Base-by-base conservation (phyloP, 1,140 invertebrate genomes). In the Palaemon carinicauda region DNA sequence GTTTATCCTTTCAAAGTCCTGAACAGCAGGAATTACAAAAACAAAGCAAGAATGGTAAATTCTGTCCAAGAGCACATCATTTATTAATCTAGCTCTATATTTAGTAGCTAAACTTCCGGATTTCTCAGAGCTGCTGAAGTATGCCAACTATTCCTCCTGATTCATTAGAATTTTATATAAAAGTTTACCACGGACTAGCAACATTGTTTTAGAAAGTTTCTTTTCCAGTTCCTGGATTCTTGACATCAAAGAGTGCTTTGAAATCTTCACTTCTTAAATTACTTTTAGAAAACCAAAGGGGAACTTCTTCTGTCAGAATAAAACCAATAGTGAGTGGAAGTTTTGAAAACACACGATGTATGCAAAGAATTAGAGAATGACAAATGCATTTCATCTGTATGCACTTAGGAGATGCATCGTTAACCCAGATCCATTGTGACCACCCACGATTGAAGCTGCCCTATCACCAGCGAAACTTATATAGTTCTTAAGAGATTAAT, bases 361-460 rank as follows among this genome's bases (percentile, higher is more conserved):
- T 51, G 52, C 80, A 82, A 14, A 82, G 51, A 73, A 60, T 60
- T 51, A 73, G 51, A 41, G 80, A 82, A 82, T 82, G 80, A 73
- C 80, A 82, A 73, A 82, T 82, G 65, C 80, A 82, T 82, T 73
- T 82, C 24, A 73, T 73, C 80, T 82, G 65, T 27, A 82, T 31
- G 71, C 80, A 82, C 31, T 82, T 71, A 82, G 80, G 80, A 51
- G 80, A 82, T 82, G 71, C 80, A 29, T 51, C 3, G 14, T 41
- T n/a, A 73, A 82, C 71, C 51, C 80, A 33, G 41, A 29, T 82
- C 60, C 80, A 82, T 51, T 71, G 56, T 73, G 80, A 82, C 52
- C 24, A 27, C n/a, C 80, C 17, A 51, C 51, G 60, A 82, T 82
- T 14, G 52, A 29, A 41, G 80, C 31, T 73, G 80, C 29, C 29